Evolutionary conservation across 1,140 invertebrate genomes (phyloP).

Genomic region (Magallana angulata): DNA sequence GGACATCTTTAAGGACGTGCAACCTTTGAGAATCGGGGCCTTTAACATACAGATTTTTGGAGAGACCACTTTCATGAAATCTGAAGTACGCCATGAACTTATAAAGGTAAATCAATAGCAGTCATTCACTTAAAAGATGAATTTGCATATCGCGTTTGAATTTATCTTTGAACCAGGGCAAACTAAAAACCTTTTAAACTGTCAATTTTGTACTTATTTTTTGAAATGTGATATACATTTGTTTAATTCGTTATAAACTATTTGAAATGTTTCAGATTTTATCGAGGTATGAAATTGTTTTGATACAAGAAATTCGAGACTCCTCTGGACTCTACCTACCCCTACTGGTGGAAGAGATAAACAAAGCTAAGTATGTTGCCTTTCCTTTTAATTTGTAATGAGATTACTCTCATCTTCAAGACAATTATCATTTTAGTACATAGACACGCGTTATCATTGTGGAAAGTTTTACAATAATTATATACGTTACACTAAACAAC

Average conservation of each 20-base stretch:
- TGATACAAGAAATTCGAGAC: constrained; percentile 73
- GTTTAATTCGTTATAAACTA: background rate
- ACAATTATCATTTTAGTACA: too few species aligned
- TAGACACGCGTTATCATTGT: too few species aligned
- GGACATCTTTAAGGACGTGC: background rate
- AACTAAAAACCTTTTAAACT: too few species aligned
- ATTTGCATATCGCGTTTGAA: too few species aligned
- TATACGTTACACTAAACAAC: too few species aligned
- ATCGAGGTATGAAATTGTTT: constrained; percentile 67
- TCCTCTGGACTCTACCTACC: background rate
- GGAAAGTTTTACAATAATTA: too few species aligned
- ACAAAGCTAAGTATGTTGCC: background rate
- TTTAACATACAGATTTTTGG: constrained; percentile 72
- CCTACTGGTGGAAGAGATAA: background rate
- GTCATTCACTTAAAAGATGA: too few species aligned
- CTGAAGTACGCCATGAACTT: constrained; percentile 57
- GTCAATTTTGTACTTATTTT: too few species aligned
- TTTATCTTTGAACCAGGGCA: too few species aligned
- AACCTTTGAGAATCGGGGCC: constrained; percentile 62
- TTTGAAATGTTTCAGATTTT: constrained; percentile 62
- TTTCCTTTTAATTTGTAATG: too few species aligned
- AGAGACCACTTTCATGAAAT: constrained; percentile 57
- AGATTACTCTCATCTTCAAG: too few species aligned
- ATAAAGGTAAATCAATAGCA: constrained; percentile 48
- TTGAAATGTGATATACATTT: too few species aligned